Evolutionary conservation across 2,113 vertebrate species (phyloP), one percentile per base, ranked within the genome.

Genomic region (Takifugu flavidus): DNA sequence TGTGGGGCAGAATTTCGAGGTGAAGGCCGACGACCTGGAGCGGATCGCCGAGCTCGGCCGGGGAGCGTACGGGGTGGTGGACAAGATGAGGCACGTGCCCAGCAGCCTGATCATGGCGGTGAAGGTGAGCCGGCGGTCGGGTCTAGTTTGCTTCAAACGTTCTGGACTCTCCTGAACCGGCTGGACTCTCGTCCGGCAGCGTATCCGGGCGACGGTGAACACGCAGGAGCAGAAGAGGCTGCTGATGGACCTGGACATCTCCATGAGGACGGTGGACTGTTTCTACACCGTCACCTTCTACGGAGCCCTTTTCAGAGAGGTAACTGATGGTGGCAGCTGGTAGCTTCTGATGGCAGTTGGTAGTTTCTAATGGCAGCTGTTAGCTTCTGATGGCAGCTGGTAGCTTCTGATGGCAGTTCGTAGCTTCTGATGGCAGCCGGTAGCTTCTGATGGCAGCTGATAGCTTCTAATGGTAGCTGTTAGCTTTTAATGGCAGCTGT

Each of bases 231-330:
- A 98, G 91, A 98, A 98, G 90, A 89, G 96, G 82, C 82, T 98
- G 12, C 62, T 98, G 74, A 98, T 98, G 96, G 96, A 98, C 49
- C 82, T 98, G 83, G 96, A 98, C 58, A 93, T 98, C 85, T 98
- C 95, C 62, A 98, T 98, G 96, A 93, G 95, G 86, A 98, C 95
- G 0, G 95, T 98, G 70, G 96, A 98, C 86, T 98, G 95, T 66
- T 94, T 89, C 49, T 98, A 94, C 82, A 98, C 95, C 0, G 95
- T 98, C 80, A 98, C 95, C 25, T 98, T 98, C 58, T 98, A 98
- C 0, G 95, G 96, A 1, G 96, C 95, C 0, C 90, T 98, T 0
- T 98, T 98, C 88, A 91, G 96, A 90, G 95, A 98, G 96, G 96
- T 98, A 52, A 71, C 56, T 1, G 12, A 14, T 7, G 4, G 12